These are phyloP conservation scores for Chrysopilus asiliformis DNA, from an alignment of 2,888 invertebrate species.

Conservation along the genomic window DNA sequence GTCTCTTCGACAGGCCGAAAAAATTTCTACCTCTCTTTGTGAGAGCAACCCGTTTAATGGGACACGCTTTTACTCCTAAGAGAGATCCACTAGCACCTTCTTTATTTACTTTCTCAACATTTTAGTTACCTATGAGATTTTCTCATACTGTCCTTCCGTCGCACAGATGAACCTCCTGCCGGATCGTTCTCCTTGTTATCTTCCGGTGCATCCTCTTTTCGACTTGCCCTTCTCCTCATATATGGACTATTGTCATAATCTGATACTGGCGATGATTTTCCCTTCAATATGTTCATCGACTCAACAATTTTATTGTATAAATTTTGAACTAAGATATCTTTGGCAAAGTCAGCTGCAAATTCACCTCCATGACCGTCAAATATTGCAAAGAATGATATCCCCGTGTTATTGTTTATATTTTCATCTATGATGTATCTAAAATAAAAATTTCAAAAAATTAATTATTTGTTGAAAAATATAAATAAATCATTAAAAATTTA, in stretches of 20 bases:
- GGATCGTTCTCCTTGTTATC: conserved; percentile 30
- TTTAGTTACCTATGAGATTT: conserved; percentile 25
- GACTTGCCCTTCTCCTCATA: conserved; percentile 25
- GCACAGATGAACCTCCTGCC: conserved; percentile 15
- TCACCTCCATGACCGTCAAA: conserved; percentile 95
- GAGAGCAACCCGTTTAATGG: too few species aligned
- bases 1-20: too few species aligned
- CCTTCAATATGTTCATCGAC: conserved; percentile 50
- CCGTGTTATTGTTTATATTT: conserved; percentile 64
- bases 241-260: conserved; percentile 26
- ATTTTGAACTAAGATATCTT: conserved; percentile 72
- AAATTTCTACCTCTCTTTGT: too few species aligned
- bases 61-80: too few species aligned
- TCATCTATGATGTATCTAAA: conserved; percentile 65
- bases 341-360: conserved; percentile 86
- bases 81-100: too few species aligned
- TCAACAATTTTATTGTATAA: conserved; percentile 63
- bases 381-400: conserved; percentile 78
- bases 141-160: conserved; percentile 31
- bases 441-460: too few species aligned
- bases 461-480: too few species aligned
- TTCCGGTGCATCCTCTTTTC: conserved; percentile 19
- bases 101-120: not conserved
- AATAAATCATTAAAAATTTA: too few species aligned
- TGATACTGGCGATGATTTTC: conserved; percentile 18